Evolutionary conservation across 2,113 vertebrate species (phyloP).

Genomic region (Indicator maculatus): DNA sequence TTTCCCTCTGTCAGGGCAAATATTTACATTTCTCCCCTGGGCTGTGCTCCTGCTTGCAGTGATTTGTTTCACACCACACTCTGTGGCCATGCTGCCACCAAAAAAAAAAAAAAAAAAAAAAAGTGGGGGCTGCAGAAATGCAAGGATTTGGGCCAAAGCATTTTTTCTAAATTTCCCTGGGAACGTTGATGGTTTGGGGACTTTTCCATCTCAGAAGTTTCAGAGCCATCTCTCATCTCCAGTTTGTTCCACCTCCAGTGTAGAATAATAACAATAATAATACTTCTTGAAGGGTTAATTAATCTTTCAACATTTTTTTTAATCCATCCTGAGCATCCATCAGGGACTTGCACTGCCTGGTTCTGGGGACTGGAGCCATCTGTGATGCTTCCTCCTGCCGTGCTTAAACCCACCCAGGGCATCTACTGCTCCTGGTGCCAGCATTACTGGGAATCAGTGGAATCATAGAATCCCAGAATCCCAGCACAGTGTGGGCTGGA

Average conservation of each 20-base stretch:
- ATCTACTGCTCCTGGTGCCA: neutral
- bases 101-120: neutral
- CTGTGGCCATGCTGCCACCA: neutral
- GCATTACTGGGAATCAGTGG: neutral
- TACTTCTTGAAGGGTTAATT: neutral
- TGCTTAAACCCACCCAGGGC: neutral
- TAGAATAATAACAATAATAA: neutral
- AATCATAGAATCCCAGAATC: no score
- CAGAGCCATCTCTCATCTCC: fast-evolving
- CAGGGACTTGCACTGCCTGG: neutral
- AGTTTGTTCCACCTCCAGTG: neutral
- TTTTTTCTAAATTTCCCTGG: neutral
- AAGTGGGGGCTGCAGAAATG: conserved; percentile 45
- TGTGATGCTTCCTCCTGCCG: neutral
- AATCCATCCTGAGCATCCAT: neutral
- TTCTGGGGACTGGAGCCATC: neutral
- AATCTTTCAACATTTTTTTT: neutral
- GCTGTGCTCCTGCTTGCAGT: conserved; percentile 34
- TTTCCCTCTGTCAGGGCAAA: neutral
- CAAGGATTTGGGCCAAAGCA: neutral
- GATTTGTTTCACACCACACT: neutral
- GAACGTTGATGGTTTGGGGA: neutral
- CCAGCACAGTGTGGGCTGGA: no score
- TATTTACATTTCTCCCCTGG: conserved; percentile 58
- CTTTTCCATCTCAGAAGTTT: neutral